Evolutionary conservation across 2,888 invertebrate species (phyloP).

Genomic region (Gryllus longicercus): DNA sequence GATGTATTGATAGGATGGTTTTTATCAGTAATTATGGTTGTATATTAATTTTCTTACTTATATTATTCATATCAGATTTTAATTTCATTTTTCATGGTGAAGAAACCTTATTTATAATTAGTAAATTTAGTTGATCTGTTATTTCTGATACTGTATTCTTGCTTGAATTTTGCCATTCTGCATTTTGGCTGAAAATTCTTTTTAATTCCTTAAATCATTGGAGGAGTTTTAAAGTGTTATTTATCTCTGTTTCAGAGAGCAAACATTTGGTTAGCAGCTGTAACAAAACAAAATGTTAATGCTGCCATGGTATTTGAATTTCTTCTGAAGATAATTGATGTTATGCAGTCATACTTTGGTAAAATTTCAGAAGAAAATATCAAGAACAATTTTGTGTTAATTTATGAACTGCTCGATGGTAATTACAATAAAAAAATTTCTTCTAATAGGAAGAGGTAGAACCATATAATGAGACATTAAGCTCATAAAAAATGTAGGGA

Average conservation of each 20-base stretch:
- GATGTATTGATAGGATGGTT: too few relatives aligned
- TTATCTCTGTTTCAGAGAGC: constrained; percentile 64
- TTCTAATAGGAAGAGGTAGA: neutral
- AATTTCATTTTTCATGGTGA: too few relatives aligned
- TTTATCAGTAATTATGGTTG: too few relatives aligned
- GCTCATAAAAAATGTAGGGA: neutral
- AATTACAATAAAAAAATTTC: constrained; percentile 39
- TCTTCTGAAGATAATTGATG: constrained; percentile 92
- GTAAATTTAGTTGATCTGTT: too few relatives aligned
- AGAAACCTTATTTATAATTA: too few relatives aligned
- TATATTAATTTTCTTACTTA: too few relatives aligned
- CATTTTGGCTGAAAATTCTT: neutral
- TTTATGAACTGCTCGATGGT: constrained; percentile 98
- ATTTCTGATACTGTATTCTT: too few relatives aligned
- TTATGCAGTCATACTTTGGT: constrained; percentile 99
- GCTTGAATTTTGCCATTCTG: too few relatives aligned
- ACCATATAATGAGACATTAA: neutral
- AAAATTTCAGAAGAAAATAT: constrained; percentile 99
- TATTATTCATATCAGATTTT: too few relatives aligned
- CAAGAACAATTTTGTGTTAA: constrained; percentile 99
- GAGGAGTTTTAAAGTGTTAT: too few relatives aligned
- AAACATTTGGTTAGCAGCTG: constrained; percentile 99
- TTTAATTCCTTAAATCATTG: neutral
- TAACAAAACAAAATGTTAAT: constrained; percentile 99
- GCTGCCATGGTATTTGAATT: constrained; percentile 99